Evolutionary conservation across 2,888 invertebrate species (phyloP).

Genomic region (Tetranychus piercei): DNA sequence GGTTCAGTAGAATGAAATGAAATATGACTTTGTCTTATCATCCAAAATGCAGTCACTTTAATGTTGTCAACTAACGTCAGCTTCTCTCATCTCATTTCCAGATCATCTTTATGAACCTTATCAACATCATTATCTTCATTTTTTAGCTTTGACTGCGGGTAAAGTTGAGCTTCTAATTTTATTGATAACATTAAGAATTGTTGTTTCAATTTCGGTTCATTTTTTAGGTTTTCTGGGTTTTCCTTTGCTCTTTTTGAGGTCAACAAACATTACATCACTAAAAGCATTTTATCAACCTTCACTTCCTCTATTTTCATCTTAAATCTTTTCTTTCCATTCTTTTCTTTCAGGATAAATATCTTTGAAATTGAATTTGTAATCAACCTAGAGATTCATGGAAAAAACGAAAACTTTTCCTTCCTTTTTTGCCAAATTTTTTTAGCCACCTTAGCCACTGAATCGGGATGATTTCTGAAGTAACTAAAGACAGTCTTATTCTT

Average conservation of each 20-base stretch:
- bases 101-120: neutral
- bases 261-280: neutral
- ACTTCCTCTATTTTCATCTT: too few species aligned
- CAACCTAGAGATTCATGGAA: too few species aligned
- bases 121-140: neutral
- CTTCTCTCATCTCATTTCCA: neutral
- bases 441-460: too few species aligned
- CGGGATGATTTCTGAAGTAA: too few species aligned
- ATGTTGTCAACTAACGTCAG: neutral
- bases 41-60: neutral
- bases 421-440: too few species aligned
- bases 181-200: neutral
- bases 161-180: neutral
- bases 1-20: neutral
- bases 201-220: neutral
- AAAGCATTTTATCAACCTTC: too few species aligned
- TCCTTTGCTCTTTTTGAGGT: neutral
- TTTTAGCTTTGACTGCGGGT: neutral
- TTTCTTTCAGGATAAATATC: too few species aligned
- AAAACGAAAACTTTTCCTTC: too few species aligned
- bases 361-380: too few species aligned
- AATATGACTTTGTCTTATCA: neutral
- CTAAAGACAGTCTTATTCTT: too few species aligned
- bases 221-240: neutral
- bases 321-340: too few species aligned